Conservation (phyloP, 2,113 vertebrate species). For the Chinchilla lanigera region DNA sequence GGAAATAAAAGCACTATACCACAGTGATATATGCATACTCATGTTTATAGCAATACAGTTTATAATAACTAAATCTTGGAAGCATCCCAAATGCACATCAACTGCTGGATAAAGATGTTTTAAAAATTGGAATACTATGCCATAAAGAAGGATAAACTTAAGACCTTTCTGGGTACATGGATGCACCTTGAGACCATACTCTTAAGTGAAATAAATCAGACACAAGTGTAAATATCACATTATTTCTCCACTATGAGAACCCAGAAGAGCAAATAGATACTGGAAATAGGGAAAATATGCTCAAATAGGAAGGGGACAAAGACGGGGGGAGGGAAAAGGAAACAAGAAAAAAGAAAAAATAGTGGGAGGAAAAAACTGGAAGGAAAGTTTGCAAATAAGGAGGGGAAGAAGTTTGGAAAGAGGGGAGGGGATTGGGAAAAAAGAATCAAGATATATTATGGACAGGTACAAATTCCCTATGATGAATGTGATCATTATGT, state of each 20-base stretch:
- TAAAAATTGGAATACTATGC: background rate
- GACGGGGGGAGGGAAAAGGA: background rate
- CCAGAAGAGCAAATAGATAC: background rate
- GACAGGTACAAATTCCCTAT: too few relatives aligned
- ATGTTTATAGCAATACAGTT: background rate
- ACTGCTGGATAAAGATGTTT: background rate
- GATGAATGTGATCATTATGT: background rate
- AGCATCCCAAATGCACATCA: background rate
- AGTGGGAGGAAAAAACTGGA: background rate
- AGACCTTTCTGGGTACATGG: background rate
- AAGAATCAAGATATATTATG: background rate
- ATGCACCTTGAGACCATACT: background rate
- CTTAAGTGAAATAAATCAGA: background rate
- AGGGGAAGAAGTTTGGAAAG: background rate
- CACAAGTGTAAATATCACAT: background rate
- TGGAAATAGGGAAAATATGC: background rate
- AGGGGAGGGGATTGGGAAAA: background rate
- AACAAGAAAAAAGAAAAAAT: background rate
- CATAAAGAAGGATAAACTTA: background rate
- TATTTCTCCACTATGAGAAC: background rate
- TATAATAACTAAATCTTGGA: background rate
- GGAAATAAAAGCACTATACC: background rate
- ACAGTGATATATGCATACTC: background rate
- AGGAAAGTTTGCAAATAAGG: background rate
- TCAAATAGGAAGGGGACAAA: background rate